Base-by-base conservation (phyloP, 2,888 invertebrate genomes). In the Spodoptera littoralis region DNA sequence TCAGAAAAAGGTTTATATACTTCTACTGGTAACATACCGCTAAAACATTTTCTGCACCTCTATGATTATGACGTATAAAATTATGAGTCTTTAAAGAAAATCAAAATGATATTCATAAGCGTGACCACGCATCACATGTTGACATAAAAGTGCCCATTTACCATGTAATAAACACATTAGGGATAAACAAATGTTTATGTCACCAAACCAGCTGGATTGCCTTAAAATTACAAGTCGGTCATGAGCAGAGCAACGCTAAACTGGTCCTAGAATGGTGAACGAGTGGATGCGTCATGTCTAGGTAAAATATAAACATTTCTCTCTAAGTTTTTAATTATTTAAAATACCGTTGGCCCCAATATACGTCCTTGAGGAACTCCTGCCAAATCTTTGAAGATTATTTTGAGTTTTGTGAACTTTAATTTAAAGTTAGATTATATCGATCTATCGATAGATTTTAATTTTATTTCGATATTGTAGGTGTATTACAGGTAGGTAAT, bases 171-270 rank as follows among this genome's bases (percentile, higher is more conserved):
- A 76, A 70, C 62, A 47, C 24, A 46, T 66, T 67, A 58, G 60
- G 59, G 27, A 76, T 66, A 67, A 73, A 69, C 59, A 70, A 79
- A 70, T 64, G 76, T 56, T 60, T 61, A 71, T 57, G 49, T 46
- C 57, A 60, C 52, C 51, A 67, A 76, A 76, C 73, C 73, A 77
- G 80, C 80, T 79, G 59, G 87, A 82, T 84, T 84, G 69, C 87
- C 85, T 86, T 85, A 82, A 86, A 82, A 83, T 83, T 76, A 75
- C 76, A 86, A 78, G 76, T 84, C 78, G 85, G 86, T 84, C 87
- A 85, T 86, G 85, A 81, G 78, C 82, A 78, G 61, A 46, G n/a
- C 24, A 66, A 49, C 42, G 61, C 52, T 71, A 79, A 84, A 81
- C 83, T 65, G 69, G 78, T 69, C 46, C 44, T 64, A 70, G 51